A percentile compares a stretch with the other conserved stretches of the same genome.
phyloP scores from a whole-genome alignment of 2,113 vertebrate species.

The Meles meles region DNA sequence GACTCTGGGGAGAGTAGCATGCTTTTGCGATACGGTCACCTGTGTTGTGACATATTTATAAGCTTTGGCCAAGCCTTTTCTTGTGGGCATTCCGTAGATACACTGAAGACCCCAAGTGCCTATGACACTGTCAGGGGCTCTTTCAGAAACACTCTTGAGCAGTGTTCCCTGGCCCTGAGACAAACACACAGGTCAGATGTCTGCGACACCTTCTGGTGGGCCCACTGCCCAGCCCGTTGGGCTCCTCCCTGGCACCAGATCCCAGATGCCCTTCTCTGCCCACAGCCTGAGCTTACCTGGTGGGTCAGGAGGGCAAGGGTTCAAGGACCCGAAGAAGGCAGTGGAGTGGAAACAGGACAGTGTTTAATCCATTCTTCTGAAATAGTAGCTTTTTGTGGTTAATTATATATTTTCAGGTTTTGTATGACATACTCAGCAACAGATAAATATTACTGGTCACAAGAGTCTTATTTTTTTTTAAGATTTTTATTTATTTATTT shows the following conservation, averaged over 20 bases:
- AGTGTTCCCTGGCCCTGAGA: constrained; percentile 67
- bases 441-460: not conserved
- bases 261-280: not conserved
- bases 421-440: not conserved
- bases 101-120: not conserved
- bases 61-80: not conserved
- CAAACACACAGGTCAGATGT: constrained; percentile 54
- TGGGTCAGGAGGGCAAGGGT: not conserved
- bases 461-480: not conserved
- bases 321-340: not conserved
- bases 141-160: not conserved
- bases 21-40: constrained; percentile 12
- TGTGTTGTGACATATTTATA: not conserved
- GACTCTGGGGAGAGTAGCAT: not conserved
- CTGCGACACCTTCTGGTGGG: not conserved
- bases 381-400: not conserved
- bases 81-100: not conserved
- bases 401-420: not conserved
- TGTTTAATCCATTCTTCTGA: constrained; percentile 15
- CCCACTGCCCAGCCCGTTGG: not conserved
- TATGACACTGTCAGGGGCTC: not conserved
- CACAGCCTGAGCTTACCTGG: not conserved
- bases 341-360: not conserved
- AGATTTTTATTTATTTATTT: no score
- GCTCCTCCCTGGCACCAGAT: not conserved